These are phyloP conservation scores for Melikaiella ostensackeni DNA, from an alignment of 2,888 invertebrate genomes.

Conservation along the genomic window DNA sequence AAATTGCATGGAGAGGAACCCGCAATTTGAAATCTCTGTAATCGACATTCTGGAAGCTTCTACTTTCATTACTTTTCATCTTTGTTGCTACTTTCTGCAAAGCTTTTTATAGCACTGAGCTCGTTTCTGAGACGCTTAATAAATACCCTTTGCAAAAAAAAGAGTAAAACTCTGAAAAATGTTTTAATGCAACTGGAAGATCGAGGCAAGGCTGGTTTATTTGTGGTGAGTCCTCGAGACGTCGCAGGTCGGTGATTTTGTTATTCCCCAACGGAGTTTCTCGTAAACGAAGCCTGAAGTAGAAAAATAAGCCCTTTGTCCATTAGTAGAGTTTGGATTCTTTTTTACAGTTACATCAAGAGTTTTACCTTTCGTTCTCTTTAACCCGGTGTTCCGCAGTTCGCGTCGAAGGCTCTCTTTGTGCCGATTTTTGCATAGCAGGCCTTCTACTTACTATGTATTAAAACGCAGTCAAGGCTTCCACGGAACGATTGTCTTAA, in stretches of 20 bases:
- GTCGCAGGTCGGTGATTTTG: background rate
- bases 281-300: conserved; percentile 35
- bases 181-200: background rate
- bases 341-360: conserved; percentile 49
- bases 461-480: conserved; percentile 65
- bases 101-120: background rate
- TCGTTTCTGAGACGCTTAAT: background rate
- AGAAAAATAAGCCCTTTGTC: conserved; percentile 56
- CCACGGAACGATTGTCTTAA: conserved; percentile 63
- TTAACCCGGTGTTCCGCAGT: conserved; percentile 43
- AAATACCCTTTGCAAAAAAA: background rate
- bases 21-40: background rate
- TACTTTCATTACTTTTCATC: background rate
- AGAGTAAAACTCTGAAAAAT: background rate
- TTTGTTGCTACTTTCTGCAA: background rate
- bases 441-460: conserved; percentile 63
- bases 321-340: conserved; percentile 35
- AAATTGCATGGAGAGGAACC: background rate
- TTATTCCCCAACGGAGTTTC: background rate
- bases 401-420: conserved; percentile 52
- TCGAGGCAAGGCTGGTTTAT: background rate
- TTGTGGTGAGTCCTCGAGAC: background rate
- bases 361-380: conserved; percentile 30
- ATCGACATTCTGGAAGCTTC: background rate
- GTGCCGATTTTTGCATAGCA: conserved; percentile 65